phyloP scores from a whole-genome alignment of 2,797 vertebrate species.

The Anas capensis region DNA sequence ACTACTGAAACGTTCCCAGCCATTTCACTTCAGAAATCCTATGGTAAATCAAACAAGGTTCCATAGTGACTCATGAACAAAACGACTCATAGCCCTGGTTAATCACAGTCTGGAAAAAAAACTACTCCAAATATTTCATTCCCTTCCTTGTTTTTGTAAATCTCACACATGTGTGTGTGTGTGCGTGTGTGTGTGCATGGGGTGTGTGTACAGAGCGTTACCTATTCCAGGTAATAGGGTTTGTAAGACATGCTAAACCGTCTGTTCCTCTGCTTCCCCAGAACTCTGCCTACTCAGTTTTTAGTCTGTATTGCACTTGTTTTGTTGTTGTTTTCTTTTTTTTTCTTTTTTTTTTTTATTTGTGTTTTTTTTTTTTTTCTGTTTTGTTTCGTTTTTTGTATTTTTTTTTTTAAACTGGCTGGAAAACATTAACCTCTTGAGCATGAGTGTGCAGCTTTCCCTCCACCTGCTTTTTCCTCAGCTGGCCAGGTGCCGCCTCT shows the following conservation, averaged over 20 bases:
- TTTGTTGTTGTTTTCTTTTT: slow-evolving; percentile 30
- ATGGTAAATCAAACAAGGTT: slow-evolving; percentile 37
- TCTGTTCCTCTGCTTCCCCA: slow-evolving; percentile 66
- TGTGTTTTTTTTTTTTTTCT: not conserved
- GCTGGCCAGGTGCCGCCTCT: slow-evolving; percentile 64
- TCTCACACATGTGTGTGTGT: not conserved
- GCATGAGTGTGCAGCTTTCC: slow-evolving; percentile 65
- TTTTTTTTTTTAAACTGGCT: slow-evolving; percentile 60
- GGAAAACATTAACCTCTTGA: slow-evolving; percentile 63
- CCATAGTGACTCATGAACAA: slow-evolving; percentile 50
- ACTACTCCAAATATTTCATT: not conserved
- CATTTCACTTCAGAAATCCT: slow-evolving; percentile 52
- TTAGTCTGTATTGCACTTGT: slow-evolving; percentile 79
- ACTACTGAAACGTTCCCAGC: slow-evolving; percentile 39
- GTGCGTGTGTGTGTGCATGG: not conserved
- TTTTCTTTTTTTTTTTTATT: not conserved
- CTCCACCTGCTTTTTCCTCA: slow-evolving; percentile 50
- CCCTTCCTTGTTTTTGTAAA: slow-evolving; percentile 30
- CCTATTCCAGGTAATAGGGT: slow-evolving; percentile 64
- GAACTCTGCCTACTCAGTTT: slow-evolving; percentile 52
- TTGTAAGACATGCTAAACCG: slow-evolving; percentile 58
- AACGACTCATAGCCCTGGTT: slow-evolving; percentile 62
- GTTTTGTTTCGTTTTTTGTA: not conserved
- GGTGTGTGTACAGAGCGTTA: slow-evolving; percentile 46
- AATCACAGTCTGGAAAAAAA: slow-evolving; percentile 64